phyloP scores from a whole-genome alignment of 2,797 vertebrate genomes.

The Bovichtus diacanthus region DNA sequence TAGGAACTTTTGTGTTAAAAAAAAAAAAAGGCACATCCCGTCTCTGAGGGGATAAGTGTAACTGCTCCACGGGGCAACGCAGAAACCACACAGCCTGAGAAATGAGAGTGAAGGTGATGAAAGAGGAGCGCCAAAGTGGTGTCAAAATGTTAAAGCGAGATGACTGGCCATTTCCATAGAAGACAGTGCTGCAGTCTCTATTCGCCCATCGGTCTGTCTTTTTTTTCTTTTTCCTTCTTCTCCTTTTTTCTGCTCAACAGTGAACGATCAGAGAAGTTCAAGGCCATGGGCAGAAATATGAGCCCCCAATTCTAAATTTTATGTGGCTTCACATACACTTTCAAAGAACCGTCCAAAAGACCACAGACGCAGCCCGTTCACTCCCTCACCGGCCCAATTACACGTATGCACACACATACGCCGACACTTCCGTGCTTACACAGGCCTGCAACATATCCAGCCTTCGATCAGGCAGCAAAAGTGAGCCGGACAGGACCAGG shows the following conservation, averaged over 20 bases:
- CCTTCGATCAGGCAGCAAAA: constrained; percentile 44
- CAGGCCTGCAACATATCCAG: constrained; percentile 42
- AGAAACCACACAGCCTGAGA: constrained; percentile 37
- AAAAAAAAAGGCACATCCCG: constrained; percentile 53
- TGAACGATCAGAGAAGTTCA: constrained; percentile 54
- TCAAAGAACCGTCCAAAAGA: constrained; percentile 50
- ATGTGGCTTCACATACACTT: constrained; percentile 53
- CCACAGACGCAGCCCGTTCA: constrained; percentile 26
- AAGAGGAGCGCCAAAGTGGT: constrained; percentile 44
- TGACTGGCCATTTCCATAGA: constrained; percentile 28
- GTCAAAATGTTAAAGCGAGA: constrained; percentile 49
- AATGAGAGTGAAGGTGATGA: constrained; percentile 54
- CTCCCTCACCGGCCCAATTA: constrained; percentile 37
- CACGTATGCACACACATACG: constrained; percentile 12
- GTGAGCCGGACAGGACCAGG: constrained; percentile 15
- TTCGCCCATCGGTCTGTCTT: constrained; percentile 5
- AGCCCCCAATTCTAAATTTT: constrained; percentile 50
- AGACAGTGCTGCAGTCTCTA: constrained; percentile 21
- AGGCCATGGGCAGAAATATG: constrained; percentile 57
- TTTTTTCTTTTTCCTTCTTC: background rate
- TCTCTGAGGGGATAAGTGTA: constrained; percentile 58
- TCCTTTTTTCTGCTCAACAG: constrained; percentile 29
- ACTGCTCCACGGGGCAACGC: constrained; percentile 52
- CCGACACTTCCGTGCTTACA: constrained; percentile 27
- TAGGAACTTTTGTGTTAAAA: constrained; percentile 51